Evolutionary conservation across 2,888 invertebrate genomes (phyloP).

Genomic region (Drosophila ustulata): DNA sequence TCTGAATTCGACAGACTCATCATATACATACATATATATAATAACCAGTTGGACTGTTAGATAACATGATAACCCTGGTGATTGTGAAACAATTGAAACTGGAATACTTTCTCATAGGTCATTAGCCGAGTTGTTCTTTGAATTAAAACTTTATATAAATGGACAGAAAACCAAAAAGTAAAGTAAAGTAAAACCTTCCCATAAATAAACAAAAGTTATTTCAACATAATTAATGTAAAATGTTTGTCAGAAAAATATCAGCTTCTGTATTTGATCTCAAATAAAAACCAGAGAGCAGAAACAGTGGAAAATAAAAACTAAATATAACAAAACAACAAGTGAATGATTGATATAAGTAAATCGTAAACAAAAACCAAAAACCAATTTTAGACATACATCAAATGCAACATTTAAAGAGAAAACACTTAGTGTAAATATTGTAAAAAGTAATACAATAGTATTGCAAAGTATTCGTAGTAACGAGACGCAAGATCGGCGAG

Average conservation of each 20-base stretch:
- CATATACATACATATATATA: not conserved
- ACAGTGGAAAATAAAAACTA: conserved; percentile 22
- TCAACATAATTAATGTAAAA: conserved; percentile 62
- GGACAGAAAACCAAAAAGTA: conserved; percentile 17
- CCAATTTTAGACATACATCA: conserved; percentile 51
- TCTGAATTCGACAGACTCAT: conserved; percentile 16
- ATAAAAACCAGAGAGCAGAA: conserved; percentile 42
- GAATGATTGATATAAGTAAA: conserved; percentile 42
- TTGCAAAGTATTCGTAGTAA: conserved; percentile 49
- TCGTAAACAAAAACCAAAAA: conserved; percentile 17
- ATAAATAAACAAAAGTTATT: conserved; percentile 53
- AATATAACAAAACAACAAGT: conserved; percentile 11
- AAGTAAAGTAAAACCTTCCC: conserved; percentile 18
- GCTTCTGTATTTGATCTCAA: conserved; percentile 80
- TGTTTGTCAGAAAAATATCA: conserved; percentile 69
- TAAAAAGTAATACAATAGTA: conserved; percentile 73
- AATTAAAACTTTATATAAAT: conserved; percentile 61
- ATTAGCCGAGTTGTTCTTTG: conserved; percentile 68
- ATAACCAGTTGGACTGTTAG: conserved; percentile 44
- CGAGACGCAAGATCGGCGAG: conserved; percentile 24
- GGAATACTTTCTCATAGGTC: conserved; percentile 42
- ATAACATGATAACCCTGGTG: conserved; percentile 25
- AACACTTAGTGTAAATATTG: conserved; percentile 82
- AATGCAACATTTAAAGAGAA: conserved; percentile 52
- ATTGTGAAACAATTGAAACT: conserved; percentile 58